Evolutionary conservation across 2,797 vertebrate genomes (phyloP).

Genomic region (Artibeus jamaicensis): DNA sequence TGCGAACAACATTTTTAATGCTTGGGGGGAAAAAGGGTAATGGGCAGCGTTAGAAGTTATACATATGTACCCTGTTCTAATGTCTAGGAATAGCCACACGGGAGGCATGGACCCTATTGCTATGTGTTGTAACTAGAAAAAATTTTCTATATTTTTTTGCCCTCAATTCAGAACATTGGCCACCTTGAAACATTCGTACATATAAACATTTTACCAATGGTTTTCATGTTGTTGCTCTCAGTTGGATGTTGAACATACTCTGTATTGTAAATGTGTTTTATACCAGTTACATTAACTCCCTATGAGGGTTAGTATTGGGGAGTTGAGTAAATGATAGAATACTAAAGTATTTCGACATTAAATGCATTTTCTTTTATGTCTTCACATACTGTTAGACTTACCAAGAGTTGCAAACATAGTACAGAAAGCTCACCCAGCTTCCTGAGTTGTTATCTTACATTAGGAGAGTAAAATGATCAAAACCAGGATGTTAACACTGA

Average conservation of each 20-base stretch:
- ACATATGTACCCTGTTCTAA: not conserved
- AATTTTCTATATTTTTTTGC: not conserved
- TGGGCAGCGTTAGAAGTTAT: not conserved
- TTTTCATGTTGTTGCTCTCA: not conserved
- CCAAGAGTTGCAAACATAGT: not conserved
- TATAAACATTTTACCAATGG: not conserved
- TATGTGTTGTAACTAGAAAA: not conserved
- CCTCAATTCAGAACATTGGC: not conserved
- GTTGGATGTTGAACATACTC: not conserved
- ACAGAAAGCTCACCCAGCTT: not conserved
- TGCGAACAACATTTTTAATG: slow-evolving; percentile 54
- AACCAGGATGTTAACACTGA: not conserved
- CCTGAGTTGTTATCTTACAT: not conserved
- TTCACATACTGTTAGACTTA: slow-evolving; percentile 27
- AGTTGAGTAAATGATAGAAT: not conserved
- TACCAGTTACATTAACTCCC: not conserved
- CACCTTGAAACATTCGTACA: slow-evolving; percentile 18
- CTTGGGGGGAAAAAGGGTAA: not conserved
- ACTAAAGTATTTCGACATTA: not conserved
- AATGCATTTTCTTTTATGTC: not conserved
- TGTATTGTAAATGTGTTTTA: not conserved
- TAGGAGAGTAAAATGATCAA: not conserved
- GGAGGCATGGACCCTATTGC: not conserved
- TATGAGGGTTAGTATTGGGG: not conserved
- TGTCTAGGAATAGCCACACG: not conserved